Evolutionary conservation across 1,140 invertebrate genomes (phyloP), one percentile per base, ranked within the genome.

Genomic region (Colletes latitarsis): DNA sequence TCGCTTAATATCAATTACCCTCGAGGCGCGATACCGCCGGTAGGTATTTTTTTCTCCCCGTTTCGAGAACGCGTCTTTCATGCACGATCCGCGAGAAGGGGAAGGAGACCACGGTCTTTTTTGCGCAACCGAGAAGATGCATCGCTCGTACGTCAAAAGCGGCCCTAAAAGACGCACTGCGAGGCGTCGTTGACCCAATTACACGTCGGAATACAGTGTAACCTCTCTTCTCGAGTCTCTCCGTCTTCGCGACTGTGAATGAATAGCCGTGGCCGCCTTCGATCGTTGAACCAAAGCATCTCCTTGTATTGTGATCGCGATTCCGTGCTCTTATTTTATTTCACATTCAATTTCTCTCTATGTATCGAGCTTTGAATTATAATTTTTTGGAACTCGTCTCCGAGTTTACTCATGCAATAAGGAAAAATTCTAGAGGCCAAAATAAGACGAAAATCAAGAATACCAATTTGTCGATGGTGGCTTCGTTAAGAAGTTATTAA

Each of bases 181-280:
- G 49, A 8, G 21, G 41, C 81, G 58, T 85, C 83, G 72, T 84
- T 85, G 84, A 84, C 84, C 82, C 64, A 85, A 77, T 85, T 84
- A 81, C 62, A 76, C 15, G 55, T 14, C 46, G 49, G 62, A 67
- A 55, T 66, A 68, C 62, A 66, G 46, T 72, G 69, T 71, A 82
- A 46, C 66, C 63, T 84, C 55, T 49, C 73, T 46, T 78, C 81
- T 84, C 75, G 15, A 64, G 52, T 12, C 41, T n/a, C 12, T 46
- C 15, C 12, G 6, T 21, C 6, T 52, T 30, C 58, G 60, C 63
- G 57, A 82, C 79, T 80, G 77, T 82, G n/a, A 67, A 69, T 21
- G 21, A 12, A 46, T 9, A 10, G n/a, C 10, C 6, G 0, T 6
- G 12, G 46, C 14, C n/a, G 12, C 15, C 4, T 21, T 14, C 12